Evolutionary conservation across 2,113 vertebrate genomes (phyloP), one percentile per base, ranked within the genome.

Genomic region (Craseonycteris thonglongyai): DNA sequence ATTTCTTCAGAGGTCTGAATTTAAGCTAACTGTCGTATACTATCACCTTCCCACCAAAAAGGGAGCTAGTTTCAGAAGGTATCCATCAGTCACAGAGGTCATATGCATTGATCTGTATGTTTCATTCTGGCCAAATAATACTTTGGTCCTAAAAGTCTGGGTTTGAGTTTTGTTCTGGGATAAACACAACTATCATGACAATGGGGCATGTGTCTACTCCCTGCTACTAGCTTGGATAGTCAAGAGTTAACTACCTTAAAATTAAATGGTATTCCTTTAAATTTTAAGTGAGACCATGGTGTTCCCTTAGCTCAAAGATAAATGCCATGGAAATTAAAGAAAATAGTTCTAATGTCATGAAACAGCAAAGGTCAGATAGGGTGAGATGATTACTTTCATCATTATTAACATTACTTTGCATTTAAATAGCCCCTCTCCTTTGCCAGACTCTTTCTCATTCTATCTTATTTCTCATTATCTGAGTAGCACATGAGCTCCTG

Each of bases 401-500:
- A 72, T 96, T 94, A 95, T 96, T 89, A 96, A 85, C 85, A 91
- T 75, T 89, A 92, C 85, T 97, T 97, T 96, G 95, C 97, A 97
- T 97, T 97, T 97, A 97, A 88, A 97, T 95, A 92, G 94, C 13
- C n/a, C 93, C 19, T 92, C 72, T 88, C 81, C 81, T 92, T 74
- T 79, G 65, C 85, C 81, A 91, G 82, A 21, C 74, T 96, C 68
- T 88, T 96, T 97, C 49, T 76, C 45, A 97, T 96, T 95, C 97
- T 22, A 22, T 22, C 58, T 66, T 47, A 69, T 26, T 51, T 33
- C 88, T 93, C 45, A 72, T 66, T 35, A 24, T 81, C 42, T 54
- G 56, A 76, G 71, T 33, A 92, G 76, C 65, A 45, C 38, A 8
- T 42, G 54, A 74, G 35, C 22, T 93, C 40, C 58, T 79, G 13